Conservation (phyloP, 2,113 vertebrate species). For the Illadopsis cleaveri region DNA sequence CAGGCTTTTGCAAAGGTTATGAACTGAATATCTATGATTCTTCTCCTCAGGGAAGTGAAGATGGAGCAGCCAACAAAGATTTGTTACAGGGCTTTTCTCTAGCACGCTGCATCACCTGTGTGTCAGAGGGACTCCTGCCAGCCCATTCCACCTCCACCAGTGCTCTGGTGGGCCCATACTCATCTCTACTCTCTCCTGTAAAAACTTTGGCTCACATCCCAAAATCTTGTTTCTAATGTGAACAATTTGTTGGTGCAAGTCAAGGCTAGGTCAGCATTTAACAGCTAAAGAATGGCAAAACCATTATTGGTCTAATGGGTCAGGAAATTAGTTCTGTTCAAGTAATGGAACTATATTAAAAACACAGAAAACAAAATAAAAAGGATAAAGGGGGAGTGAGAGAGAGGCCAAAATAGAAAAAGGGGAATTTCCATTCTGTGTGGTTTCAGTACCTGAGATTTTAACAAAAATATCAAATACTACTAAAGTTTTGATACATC, state of each 20-base stretch:
- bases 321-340: constrained; percentile 10
- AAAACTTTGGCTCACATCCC: not conserved
- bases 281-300: constrained; percentile 4
- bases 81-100: not conserved
- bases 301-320: not conserved
- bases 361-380: not conserved
- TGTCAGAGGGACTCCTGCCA: not conserved
- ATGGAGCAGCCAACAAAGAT: not conserved
- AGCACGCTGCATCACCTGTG: not conserved
- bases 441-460: not conserved
- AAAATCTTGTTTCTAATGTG: not conserved
- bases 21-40: not conserved
- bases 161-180: not conserved
- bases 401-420: not conserved
- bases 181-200: not conserved
- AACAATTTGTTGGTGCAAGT: not conserved
- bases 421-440: not conserved
- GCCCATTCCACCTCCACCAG: not conserved
- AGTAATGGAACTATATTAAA: not conserved
- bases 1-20: not conserved
- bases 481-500: not conserved
- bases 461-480: not conserved
- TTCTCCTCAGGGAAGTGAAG: not conserved
- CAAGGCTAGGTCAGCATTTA: not conserved
- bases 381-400: not conserved